These are phyloP conservation scores for Cremastobaeus sp. DNA, from an alignment of 2,888 invertebrate species.

Conservation along the genomic window DNA sequence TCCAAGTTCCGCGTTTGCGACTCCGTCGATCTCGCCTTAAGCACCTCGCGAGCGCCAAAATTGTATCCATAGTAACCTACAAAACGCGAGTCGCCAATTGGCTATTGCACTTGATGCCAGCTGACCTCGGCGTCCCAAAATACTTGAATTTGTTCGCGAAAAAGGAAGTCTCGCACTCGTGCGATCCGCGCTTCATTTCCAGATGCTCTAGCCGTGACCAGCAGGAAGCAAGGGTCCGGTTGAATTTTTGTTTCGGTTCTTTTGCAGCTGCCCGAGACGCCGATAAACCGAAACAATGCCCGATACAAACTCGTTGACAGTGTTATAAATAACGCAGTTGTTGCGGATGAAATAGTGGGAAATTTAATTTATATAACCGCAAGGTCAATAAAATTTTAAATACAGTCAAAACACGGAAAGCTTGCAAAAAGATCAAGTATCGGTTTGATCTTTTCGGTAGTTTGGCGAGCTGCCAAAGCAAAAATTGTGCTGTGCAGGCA, in stretches of 20 bases:
- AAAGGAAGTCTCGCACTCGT: slow-evolving; percentile 29
- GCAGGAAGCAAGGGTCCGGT: too few relatives aligned
- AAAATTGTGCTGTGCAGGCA: slow-evolving; percentile 36
- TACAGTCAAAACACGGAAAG: slow-evolving; percentile 57
- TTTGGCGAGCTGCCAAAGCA: slow-evolving; percentile 41
- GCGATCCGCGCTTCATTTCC: too few relatives aligned
- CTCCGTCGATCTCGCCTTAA: slow-evolving; percentile 37
- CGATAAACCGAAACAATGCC: slow-evolving; percentile 16
- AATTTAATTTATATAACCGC: slow-evolving; percentile 54
- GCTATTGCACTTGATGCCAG: slow-evolving; percentile 50
- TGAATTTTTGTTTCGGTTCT: too few relatives aligned
- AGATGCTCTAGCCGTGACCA: too few relatives aligned
- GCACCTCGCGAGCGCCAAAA: slow-evolving; percentile 46
- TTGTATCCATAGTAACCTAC: slow-evolving; percentile 46
- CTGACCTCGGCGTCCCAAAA: slow-evolving; percentile 51
- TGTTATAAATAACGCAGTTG: slow-evolving; percentile 14
- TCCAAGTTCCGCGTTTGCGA: slow-evolving; percentile 1
- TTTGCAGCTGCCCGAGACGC: too few relatives aligned
- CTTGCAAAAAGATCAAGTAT: slow-evolving; percentile 51
- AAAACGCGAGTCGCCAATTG: slow-evolving; percentile 53
- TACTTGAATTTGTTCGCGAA: slow-evolving; percentile 33
- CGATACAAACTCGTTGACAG: slow-evolving; percentile 13
- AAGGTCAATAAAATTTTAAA: slow-evolving; percentile 57
- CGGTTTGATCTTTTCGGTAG: slow-evolving; percentile 15
- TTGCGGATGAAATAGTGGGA: slow-evolving; percentile 12